Conservation (phyloP, 2,113 vertebrate species). For the Melanostigma gelatinosum region DNA sequence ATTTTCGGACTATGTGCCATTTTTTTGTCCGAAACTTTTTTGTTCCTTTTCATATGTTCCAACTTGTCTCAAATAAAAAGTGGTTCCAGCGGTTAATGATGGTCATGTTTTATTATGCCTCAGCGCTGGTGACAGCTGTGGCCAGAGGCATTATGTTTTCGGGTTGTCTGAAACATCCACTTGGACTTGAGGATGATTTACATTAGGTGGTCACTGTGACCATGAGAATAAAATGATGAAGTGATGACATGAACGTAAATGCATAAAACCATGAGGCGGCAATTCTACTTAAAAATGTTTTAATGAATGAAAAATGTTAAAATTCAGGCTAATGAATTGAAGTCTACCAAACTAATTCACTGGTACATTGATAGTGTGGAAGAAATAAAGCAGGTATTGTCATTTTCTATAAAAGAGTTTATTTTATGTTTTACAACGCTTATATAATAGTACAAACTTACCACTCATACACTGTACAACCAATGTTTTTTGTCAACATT, state of each 20-base stretch:
- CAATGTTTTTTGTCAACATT: constrained; percentile 26
- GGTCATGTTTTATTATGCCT: background rate
- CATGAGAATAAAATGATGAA: background rate
- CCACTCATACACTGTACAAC: constrained; percentile 48
- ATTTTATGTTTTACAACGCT: constrained; percentile 30
- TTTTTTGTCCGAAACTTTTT: background rate
- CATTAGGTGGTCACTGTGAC: background rate
- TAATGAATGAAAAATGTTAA: background rate
- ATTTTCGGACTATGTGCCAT: background rate
- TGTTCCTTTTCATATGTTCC: background rate
- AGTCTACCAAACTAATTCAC: background rate
- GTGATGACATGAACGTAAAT: background rate
- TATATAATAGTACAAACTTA: constrained; percentile 38
- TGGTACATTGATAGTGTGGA: no score
- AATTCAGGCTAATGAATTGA: background rate
- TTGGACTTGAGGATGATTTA: background rate
- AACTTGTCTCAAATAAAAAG: constrained; percentile 33
- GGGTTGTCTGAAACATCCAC: background rate
- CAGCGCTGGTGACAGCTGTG: no score
- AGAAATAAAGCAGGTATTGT: background rate
- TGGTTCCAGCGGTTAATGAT: background rate
- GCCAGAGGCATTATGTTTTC: background rate
- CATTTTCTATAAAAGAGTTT: constrained; percentile 45
- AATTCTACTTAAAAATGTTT: background rate
- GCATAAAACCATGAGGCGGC: background rate